Evolutionary conservation across 2,888 invertebrate species (phyloP), one percentile per base, ranked within the genome.

Genomic region (Cotesia congregata): DNA sequence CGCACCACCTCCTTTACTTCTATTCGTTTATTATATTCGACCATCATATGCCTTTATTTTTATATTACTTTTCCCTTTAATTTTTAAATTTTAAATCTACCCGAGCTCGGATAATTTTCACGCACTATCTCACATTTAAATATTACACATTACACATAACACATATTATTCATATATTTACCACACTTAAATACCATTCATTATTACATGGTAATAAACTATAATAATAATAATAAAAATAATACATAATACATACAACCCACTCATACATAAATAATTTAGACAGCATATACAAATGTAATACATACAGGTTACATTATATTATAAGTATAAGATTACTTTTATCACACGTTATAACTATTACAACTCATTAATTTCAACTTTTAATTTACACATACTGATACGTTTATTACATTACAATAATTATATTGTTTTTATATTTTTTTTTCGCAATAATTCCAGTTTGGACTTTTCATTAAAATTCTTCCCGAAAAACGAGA

Each of bases 1-100:
- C 15, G 72, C 59, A 72, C 72, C 60, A 72, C 60, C 68, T 72
- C 38, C 38, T 65, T 67, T n/a, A 59, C 68, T 72, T 77, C 77
- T 79, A 30, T 30, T 30, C 30, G 3, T 30, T 30, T 30, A 30
- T 30, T 30, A 30, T 30, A 30, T 30, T 12, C 50, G 50, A 50
- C 50, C 50, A 50, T 50, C 12, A 12, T 12, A 50, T 50, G 50
- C 50, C 50, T 50, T 30, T 30, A 30, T 30, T 30, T 30, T 30
- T 30, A 30, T 30, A 30, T 30, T 30, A 30, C 30, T 30, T 30
- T 50, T 50, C 1, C 50, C 50, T 50, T 50, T 50, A 12, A 12
- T 50, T 4, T 50, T 50, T 4, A 50, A 41, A 50, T 50, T 12
- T 12, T 12, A 50, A 12, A 50, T 50, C 50, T 50, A 50, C 12